Percentiles rank a stretch among this genome's conserved stretches.
Conservation (phyloP, 2,888 invertebrate species). For the Pterostichus niger region DNA sequence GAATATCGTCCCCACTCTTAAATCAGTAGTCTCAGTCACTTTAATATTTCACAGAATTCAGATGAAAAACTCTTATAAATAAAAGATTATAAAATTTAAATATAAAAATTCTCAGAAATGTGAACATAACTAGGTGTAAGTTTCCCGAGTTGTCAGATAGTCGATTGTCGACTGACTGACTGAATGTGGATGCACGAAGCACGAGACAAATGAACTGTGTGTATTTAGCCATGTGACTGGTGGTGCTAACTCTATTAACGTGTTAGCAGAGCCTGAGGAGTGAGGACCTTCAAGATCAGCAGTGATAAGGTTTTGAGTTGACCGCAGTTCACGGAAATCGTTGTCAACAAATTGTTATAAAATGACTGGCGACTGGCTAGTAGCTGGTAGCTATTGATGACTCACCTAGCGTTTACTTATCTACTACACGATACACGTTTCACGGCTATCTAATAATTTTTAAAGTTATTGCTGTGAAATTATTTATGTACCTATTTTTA, state of each 20-base stretch:
- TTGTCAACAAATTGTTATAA: conserved; percentile 45
- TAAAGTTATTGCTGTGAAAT: too few relatives aligned
- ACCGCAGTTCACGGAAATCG: conserved; percentile 48
- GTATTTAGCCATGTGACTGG: conserved; percentile 34
- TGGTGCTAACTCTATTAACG: conserved; percentile 24
- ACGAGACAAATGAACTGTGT: conserved; percentile 37
- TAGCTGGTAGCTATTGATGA: conserved; percentile 11
- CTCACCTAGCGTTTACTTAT: conserved; percentile 24
- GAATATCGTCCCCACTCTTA: neutral
- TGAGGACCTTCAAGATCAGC: conserved; percentile 35
- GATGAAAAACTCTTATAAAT: neutral
- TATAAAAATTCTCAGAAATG: neutral
- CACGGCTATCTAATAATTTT: too few relatives aligned
- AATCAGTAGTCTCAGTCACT: neutral
- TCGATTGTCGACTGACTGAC: neutral
- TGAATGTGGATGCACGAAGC: too few relatives aligned
- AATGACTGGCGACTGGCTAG: neutral
- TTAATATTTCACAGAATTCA: conserved; percentile 3
- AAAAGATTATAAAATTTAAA: neutral
- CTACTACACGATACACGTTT: neutral
- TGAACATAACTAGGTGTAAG: too few relatives aligned
- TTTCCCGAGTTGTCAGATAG: neutral
- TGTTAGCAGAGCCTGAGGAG: neutral
- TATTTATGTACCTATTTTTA: too few relatives aligned
- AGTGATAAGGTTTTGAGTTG: conserved; percentile 33